Percentiles rank a stretch among this genome's conserved stretches.
Conservation (phyloP, 2,113 vertebrate genomes). For the Antechinus stuartii region DNA sequence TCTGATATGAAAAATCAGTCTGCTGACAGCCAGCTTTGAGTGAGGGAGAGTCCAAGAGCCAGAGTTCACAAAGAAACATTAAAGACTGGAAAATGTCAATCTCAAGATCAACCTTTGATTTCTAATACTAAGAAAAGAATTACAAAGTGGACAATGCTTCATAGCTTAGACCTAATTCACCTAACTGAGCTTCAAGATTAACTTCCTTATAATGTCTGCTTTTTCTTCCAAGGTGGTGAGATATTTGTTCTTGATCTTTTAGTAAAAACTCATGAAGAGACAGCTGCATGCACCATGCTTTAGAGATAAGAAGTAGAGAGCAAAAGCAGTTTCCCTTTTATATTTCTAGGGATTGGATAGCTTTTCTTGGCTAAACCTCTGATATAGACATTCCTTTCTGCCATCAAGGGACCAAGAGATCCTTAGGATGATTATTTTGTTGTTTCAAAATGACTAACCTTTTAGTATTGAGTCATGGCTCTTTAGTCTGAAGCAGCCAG, state of each 20-base stretch:
- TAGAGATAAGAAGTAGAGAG: not conserved
- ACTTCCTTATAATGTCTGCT: not conserved
- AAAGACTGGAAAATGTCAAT: not conserved
- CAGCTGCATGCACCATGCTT: not conserved
- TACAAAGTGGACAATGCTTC: not conserved
- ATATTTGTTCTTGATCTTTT: not conserved
- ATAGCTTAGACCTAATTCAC: not conserved
- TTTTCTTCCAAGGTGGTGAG: not conserved
- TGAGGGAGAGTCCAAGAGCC: not conserved
- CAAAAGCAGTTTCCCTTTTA: not conserved
- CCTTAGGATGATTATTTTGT: not conserved
- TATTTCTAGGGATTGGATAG: not conserved
- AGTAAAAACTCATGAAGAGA: not conserved
- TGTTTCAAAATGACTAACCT: not conserved
- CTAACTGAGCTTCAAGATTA: fast-evolving
- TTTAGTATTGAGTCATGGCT: not conserved
- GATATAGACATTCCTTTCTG: not conserved
- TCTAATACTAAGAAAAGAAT: not conserved
- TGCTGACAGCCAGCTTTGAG: not conserved
- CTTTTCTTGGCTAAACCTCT: not conserved
- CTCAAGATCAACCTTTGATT: not conserved
- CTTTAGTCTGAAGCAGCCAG: not conserved
- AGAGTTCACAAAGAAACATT: not conserved
- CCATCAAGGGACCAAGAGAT: not conserved
- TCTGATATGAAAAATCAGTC: not conserved